phyloP scores from a whole-genome alignment of 2,888 invertebrate species.

The Ephialtes manifestator region DNA sequence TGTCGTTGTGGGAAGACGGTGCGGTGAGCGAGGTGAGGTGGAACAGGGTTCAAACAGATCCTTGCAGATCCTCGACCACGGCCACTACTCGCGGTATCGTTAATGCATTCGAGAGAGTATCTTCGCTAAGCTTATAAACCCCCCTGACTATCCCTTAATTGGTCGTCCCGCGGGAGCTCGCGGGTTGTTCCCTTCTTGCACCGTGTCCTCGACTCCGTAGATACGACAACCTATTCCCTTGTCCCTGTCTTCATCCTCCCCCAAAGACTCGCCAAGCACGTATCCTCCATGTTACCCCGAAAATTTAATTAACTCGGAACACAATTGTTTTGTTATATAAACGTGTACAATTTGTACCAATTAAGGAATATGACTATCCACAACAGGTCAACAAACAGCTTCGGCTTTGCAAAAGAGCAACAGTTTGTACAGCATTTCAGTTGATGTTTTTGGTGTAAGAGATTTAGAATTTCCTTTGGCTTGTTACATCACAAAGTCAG shows the following conservation, averaged over 20 bases:
- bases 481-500: too few relatives aligned
- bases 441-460: too few relatives aligned
- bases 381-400: background rate
- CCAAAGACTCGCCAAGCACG: background rate
- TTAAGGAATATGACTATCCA: background rate
- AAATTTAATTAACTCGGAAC: slow-evolving; percentile 36
- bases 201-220: slow-evolving; percentile 58
- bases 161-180: slow-evolving; percentile 72
- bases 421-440: background rate
- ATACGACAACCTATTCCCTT: slow-evolving; percentile 35
- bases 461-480: too few relatives aligned
- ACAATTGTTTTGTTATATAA: slow-evolving; percentile 21
- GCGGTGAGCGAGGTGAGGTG: slow-evolving; percentile 52
- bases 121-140: slow-evolving; percentile 77
- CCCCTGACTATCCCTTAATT: slow-evolving; percentile 77
- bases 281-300: slow-evolving; percentile 2
- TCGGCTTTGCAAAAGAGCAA: background rate
- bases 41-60: slow-evolving; percentile 53
- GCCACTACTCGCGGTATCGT: slow-evolving; percentile 73
- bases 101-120: slow-evolving; percentile 73
- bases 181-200: slow-evolving; percentile 66
- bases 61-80: slow-evolving; percentile 59
- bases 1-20: slow-evolving; percentile 66
- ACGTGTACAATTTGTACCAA: background rate
- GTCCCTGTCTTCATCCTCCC: slow-evolving; percentile 4